phyloP scores from a whole-genome alignment of 2,797 vertebrate genomes.

The Lutjanus campechanus region DNA sequence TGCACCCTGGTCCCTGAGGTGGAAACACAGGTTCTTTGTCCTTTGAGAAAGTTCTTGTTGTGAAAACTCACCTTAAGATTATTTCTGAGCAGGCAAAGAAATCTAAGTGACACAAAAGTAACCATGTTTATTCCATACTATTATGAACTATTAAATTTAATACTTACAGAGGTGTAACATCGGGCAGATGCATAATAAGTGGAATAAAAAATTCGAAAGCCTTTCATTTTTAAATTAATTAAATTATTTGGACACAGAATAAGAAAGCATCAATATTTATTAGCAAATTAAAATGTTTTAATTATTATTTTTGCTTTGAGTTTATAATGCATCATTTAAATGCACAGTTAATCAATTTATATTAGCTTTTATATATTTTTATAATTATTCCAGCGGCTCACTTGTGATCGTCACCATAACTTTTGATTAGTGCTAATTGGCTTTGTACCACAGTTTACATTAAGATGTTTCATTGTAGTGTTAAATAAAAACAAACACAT shows the following conservation, averaged over 20 bases:
- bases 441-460: neutral
- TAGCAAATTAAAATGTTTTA: neutral
- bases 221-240: neutral
- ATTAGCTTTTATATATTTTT: neutral
- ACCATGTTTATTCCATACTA: neutral
- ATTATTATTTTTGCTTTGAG: neutral
- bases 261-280: neutral
- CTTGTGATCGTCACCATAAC: neutral
- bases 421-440: neutral
- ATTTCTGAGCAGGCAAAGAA: neutral
- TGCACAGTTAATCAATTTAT: neutral
- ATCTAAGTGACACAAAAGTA: neutral
- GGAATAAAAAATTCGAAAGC: neutral
- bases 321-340: neutral
- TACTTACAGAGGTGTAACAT: neutral
- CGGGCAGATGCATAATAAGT: neutral
- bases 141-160: too few species aligned
- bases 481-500: slow-evolving; percentile 25
- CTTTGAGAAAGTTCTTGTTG: too few species aligned
- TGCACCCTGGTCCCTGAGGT: too few species aligned
- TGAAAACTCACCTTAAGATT: too few species aligned
- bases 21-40: too few species aligned
- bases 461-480: neutral
- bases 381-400: neutral
- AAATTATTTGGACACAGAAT: neutral